These are phyloP conservation scores for Sinocyclocheilus rhinocerous DNA, from an alignment of 2,113 vertebrate genomes.

Conservation along the genomic window DNA sequence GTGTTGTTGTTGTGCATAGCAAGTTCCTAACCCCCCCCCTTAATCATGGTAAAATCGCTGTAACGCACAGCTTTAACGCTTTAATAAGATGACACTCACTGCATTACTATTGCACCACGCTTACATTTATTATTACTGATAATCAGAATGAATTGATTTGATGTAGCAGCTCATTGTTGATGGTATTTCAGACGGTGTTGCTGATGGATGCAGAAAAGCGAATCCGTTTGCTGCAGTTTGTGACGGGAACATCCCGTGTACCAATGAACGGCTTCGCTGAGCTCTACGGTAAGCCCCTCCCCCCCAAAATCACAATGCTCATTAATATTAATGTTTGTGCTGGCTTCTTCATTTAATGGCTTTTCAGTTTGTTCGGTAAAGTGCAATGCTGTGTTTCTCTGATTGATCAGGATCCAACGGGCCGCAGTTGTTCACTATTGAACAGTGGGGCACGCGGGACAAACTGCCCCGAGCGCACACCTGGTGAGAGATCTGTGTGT, in stretches of 20 bases:
- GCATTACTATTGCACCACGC: no score
- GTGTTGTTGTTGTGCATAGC: no score
- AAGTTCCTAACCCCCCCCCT: no score
- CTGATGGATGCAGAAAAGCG: constrained; percentile 97
- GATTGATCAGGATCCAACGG: constrained; percentile 91
- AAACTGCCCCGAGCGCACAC: constrained; percentile 97
- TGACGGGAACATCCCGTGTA: constrained; percentile 95
- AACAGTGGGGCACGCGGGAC: constrained; percentile 94
- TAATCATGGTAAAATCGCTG: no score
- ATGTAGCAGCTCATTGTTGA: not conserved
- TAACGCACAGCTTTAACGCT: no score
- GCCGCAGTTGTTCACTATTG: constrained; percentile 97
- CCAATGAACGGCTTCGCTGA: constrained; percentile 99
- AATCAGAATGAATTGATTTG: not conserved
- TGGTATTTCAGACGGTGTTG: constrained; percentile 82
- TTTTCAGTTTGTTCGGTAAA: not conserved
- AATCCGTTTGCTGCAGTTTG: constrained; percentile 94
- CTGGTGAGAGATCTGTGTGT: constrained; percentile 78
- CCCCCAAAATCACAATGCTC: not conserved
- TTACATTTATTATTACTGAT: no score
- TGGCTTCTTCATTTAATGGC: no score
- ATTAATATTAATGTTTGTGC: not conserved
- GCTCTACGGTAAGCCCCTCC: constrained; percentile 87
- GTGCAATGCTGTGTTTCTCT: not conserved
- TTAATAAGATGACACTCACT: no score